Evolutionary conservation across 1,140 invertebrate genomes (phyloP).

Genomic region (Drosophila orena): DNA sequence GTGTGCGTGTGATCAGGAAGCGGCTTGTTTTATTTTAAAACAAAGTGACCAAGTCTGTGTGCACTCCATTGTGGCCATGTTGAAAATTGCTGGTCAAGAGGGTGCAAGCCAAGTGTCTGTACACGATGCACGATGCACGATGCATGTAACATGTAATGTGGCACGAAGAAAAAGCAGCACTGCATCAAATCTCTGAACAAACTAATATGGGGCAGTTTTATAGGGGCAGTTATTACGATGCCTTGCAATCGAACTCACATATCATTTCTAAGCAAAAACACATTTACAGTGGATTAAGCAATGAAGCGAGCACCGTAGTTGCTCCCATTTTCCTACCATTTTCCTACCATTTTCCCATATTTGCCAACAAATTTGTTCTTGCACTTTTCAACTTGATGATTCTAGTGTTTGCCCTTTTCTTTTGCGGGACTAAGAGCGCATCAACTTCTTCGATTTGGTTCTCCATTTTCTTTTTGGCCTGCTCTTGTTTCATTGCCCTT

Average conservation of each 20-base stretch:
- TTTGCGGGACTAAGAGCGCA: conserved; percentile 14
- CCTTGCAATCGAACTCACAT: no score
- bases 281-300: no score
- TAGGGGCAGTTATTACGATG: no score
- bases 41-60: conserved; percentile 1
- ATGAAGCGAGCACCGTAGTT: no score
- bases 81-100: no score
- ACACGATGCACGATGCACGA: no score
- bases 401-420: not conserved
- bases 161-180: no score
- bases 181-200: no score
- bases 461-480: not conserved
- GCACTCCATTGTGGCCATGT: not conserved
- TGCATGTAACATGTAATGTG: not conserved
- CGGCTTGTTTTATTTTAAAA: not conserved
- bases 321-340: no score
- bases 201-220: no score
- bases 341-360: not conserved
- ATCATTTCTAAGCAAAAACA: no score
- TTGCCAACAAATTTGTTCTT: not conserved
- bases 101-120: not conserved
- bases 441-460: conserved; percentile 27
- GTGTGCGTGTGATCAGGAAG: conserved; percentile 21
- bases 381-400: not conserved
- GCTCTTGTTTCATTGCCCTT: conserved; percentile 12